phyloP scores from a whole-genome alignment of 2,113 vertebrate genomes.

The Cairina moschata region DNA sequence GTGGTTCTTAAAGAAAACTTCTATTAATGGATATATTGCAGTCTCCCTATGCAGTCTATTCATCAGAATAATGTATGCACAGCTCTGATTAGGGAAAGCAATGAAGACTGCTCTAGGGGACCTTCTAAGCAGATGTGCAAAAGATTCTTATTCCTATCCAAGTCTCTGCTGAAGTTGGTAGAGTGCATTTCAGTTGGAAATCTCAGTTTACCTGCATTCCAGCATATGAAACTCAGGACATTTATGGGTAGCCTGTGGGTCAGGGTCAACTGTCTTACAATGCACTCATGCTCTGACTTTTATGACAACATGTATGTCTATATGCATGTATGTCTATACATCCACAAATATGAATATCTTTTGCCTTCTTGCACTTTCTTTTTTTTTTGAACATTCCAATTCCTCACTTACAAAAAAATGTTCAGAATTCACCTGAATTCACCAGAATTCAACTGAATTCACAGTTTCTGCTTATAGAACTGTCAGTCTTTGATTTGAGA shows the following conservation, averaged over 20 bases:
- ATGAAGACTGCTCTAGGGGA: neutral
- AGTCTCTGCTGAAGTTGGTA: neutral
- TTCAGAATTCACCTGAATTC: neutral
- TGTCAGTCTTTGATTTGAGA: neutral
- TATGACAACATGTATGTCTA: too few relatives aligned
- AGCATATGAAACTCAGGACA: neutral
- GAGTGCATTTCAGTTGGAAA: neutral
- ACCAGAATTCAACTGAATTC: too few relatives aligned
- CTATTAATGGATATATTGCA: neutral
- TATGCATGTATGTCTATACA: neutral
- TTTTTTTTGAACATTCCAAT: neutral
- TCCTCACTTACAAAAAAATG: neutral
- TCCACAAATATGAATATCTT: neutral
- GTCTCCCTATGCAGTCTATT: neutral
- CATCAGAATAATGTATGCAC: neutral
- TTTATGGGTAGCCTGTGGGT: too few relatives aligned
- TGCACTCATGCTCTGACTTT: neutral
- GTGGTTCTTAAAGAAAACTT: neutral
- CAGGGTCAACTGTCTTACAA: neutral
- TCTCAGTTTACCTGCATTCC: neutral
- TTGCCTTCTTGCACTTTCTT: neutral
- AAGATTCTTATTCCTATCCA: neutral
- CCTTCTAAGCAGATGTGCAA: neutral
- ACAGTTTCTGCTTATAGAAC: neutral
- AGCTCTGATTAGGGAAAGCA: neutral